phyloP scores from a whole-genome alignment of 2,797 vertebrate species.

The Botia almorhae region DNA sequence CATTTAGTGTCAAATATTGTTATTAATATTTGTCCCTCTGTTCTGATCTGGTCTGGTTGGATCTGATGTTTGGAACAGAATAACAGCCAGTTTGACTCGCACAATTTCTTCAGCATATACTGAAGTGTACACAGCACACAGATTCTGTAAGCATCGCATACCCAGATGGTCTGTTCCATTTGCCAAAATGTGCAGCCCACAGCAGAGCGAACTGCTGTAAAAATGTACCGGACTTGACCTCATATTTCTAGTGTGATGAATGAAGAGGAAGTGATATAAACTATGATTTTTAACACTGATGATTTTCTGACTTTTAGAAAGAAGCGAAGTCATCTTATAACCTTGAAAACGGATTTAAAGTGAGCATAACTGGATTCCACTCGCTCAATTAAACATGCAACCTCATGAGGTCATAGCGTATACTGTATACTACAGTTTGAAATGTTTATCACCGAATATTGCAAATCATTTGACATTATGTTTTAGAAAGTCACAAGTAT shows the following conservation, averaged over 20 bases:
- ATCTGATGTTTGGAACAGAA: not conserved
- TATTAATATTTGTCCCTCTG: not conserved
- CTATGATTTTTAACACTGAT: not conserved
- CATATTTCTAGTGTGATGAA: not conserved
- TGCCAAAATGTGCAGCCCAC: not conserved
- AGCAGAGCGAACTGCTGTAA: not conserved
- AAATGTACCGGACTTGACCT: not conserved
- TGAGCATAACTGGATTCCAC: no score
- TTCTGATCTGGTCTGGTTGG: not conserved
- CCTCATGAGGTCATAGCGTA: not conserved
- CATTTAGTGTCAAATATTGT: no score
- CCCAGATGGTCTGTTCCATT: not conserved
- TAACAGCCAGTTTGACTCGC: no score
- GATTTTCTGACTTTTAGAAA: not conserved
- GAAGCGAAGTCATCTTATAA: no score
- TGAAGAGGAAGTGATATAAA: not conserved
- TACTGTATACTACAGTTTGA: no score
- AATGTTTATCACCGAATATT: not conserved
- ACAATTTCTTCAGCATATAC: not conserved
- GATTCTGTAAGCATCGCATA: not conserved
- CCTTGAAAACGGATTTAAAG: no score
- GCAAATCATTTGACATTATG: not conserved
- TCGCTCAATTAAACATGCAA: not conserved
- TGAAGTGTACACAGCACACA: not conserved
- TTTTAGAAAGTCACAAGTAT: not conserved